Conservation (phyloP, 2,888 invertebrate genomes). For the Kryphioiulus occultus region DNA sequence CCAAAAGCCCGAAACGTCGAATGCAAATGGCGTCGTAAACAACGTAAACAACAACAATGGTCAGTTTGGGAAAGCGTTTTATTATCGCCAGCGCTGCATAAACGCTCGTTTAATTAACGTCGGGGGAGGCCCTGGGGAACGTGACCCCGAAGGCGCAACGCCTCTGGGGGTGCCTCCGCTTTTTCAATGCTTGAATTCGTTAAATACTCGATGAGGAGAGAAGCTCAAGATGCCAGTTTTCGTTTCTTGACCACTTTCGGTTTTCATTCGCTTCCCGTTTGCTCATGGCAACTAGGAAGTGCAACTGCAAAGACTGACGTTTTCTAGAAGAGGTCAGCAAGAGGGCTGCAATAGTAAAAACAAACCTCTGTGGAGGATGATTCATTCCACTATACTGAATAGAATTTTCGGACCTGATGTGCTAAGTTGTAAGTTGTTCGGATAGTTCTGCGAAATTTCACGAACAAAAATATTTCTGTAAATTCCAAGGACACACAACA, state of each 20-base stretch:
- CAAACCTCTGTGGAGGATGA: too few relatives aligned
- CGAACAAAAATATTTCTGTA: too few relatives aligned
- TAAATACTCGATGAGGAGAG: neutral
- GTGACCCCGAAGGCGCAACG: neutral
- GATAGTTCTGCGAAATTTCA: too few relatives aligned
- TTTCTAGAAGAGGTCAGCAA: neutral
- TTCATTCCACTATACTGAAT: too few relatives aligned
- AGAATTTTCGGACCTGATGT: too few relatives aligned
- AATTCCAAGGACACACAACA: too few relatives aligned
- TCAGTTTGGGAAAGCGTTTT: slow-evolving; percentile 15
- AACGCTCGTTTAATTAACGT: neutral
- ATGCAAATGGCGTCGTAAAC: slow-evolving; percentile 18
- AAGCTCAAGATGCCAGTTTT: neutral
- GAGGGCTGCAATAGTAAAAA: neutral
- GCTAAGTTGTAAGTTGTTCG: too few relatives aligned
- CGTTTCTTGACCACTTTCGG: neutral
- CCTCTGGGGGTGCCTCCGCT: neutral
- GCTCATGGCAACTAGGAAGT: neutral
- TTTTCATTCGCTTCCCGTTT: neutral
- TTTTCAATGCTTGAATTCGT: slow-evolving; percentile 1
- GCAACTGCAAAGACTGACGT: neutral
- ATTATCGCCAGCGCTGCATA: neutral
- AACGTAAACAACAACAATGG: slow-evolving; percentile 1
- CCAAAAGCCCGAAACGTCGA: neutral
- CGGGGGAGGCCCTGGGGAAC: neutral